Conservation (phyloP, 2,888 invertebrate genomes). For the Drosophila quinaria region DNA sequence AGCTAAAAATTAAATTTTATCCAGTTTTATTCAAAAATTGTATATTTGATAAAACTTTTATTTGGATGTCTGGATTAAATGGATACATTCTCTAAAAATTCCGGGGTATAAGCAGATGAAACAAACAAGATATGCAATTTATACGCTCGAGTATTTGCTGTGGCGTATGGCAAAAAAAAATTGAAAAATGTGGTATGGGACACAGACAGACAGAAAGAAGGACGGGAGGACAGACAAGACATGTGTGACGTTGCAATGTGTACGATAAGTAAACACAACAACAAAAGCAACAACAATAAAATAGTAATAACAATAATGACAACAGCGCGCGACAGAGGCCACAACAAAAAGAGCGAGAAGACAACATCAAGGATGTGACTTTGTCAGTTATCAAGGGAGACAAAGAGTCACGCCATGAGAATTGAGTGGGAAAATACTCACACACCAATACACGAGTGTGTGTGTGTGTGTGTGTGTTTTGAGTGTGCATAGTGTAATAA, state of each 20-base stretch:
- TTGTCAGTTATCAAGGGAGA: conserved; percentile 39
- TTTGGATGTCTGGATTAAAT: not conserved
- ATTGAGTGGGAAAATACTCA: conserved; percentile 26
- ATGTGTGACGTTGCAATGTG: conserved; percentile 61
- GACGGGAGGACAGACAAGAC: conserved; percentile 42
- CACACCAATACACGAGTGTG: conserved; percentile 3
- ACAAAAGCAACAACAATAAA: conserved; percentile 54
- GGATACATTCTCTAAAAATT: not conserved
- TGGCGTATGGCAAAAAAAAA: conserved; percentile 33
- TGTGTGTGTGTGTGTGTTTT: conserved; percentile 15
- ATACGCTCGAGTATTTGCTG: conserved; percentile 50
- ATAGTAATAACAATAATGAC: conserved; percentile 69
- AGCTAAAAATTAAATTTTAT: too few species aligned
- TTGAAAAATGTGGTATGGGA: conserved; percentile 15
- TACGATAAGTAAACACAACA: conserved; percentile 61
- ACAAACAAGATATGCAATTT: conserved; percentile 59
- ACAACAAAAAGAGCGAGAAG: conserved; percentile 21
- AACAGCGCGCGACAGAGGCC: conserved; percentile 38
- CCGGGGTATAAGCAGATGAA: conserved; percentile 31
- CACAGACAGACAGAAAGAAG: conserved; percentile 17
- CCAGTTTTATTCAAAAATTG: too few species aligned
- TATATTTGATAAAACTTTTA: not conserved
- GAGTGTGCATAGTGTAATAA: conserved; percentile 14
- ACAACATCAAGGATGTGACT: conserved; percentile 47
- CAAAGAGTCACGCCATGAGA: conserved; percentile 53